phyloP scores from a whole-genome alignment of 2,888 invertebrate species.

The Apamea epomidion region DNA sequence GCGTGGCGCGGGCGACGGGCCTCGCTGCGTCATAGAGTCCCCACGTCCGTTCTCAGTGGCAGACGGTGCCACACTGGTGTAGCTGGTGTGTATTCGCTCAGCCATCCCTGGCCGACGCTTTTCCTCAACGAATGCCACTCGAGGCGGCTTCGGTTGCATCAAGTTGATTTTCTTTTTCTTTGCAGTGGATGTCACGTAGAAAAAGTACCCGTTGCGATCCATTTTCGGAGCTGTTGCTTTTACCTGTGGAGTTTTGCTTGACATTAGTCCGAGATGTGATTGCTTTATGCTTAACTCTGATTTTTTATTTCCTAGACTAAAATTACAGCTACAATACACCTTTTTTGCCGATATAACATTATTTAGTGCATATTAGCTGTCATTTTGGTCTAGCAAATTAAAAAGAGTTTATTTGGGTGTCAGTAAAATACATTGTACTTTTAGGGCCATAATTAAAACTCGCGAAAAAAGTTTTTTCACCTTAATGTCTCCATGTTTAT shows the following conservation, averaged over 20 bases:
- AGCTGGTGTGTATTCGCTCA: constrained; percentile 75
- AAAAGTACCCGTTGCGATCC: constrained; percentile 89
- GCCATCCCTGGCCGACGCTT: constrained; percentile 84
- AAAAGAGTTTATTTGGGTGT: not conserved
- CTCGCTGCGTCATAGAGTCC: constrained; percentile 82
- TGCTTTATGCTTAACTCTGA: not conserved
- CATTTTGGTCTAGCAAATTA: no score
- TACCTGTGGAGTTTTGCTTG: constrained; percentile 77
- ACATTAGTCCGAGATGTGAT: constrained; percentile 23
- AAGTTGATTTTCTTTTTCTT: constrained; percentile 89
- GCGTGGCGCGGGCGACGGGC: constrained; percentile 84
- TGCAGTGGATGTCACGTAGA: constrained; percentile 87
- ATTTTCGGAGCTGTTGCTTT: constrained; percentile 88
- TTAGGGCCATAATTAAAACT: not conserved
- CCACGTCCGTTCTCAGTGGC: constrained; percentile 80
- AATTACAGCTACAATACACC: not conserved
- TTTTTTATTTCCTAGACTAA: not conserved
- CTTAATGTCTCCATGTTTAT: not conserved
- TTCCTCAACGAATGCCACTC: constrained; percentile 86
- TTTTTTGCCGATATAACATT: no score
- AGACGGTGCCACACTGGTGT: constrained; percentile 81
- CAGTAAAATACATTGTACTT: not conserved
- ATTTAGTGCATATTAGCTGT: no score
- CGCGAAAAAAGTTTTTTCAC: not conserved
- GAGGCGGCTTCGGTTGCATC: constrained; percentile 88